Evolutionary conservation across 2,888 invertebrate species (phyloP), one percentile per base, ranked within the genome.

Genomic region (Andrena dorsata): DNA sequence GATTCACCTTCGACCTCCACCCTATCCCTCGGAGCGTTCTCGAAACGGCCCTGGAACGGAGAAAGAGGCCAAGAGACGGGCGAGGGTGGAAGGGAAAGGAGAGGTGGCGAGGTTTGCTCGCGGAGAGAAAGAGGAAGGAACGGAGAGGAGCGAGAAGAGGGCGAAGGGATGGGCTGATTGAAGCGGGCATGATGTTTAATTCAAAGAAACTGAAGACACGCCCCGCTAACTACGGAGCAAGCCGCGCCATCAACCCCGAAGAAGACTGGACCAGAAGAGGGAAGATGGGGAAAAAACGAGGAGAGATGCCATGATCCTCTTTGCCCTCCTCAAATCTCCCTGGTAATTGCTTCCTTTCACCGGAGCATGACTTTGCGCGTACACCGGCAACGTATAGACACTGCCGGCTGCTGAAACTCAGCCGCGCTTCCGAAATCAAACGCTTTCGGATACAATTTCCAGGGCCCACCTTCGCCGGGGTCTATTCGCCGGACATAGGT

Each of bases 171-270:
- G 84, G 87, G 86, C 90, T 90, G 90, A 90, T 90, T 90, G 90
- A 91, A 92, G 90, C 89, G 83, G 88, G 89, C 88, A 88, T 85
- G 88, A 92, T 92, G 92, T 92, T 91, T 92, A 92, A 92, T 92
- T 92, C 92, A 92, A 90, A 91, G 92, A 91, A 91, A 91, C 88
- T 89, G 89, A 89, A 91, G 90, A 90, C 89, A 91, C 91, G 87
- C 91, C 91, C 90, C 88, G 89, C 89, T 90, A 91, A 92, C 90
- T 91, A 89, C 83, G 83, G 75, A 84, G 84, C 88, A 85, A 84
- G 81, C 80, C 70, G 83, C 83, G 82, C 82, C 84, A 85, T 87
- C 87, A 82, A 83, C 77, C 80, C 74, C 76, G 70, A 70, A 49
- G 81, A 78, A 84, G 75, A 90, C 83, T 72, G 77, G 77, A 80